Percentiles rank a stretch among this genome's conserved stretches.
These are phyloP conservation scores for Epinotia nisella DNA, from an alignment of 2,888 invertebrate species.

Conservation along the genomic window DNA sequence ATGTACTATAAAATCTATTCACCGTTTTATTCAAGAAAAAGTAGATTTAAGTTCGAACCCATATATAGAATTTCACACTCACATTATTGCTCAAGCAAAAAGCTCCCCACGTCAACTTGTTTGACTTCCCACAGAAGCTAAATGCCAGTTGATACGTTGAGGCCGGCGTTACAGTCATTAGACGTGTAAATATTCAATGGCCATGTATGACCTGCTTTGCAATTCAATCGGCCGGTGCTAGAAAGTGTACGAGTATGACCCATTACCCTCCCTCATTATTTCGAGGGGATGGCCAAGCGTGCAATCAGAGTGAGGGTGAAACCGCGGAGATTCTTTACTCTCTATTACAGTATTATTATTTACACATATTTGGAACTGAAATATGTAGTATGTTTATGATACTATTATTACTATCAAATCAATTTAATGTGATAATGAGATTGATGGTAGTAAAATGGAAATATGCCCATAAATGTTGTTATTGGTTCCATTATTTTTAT, in stretches of 20 bases:
- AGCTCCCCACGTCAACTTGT: conserved; percentile 53
- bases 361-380: not conserved
- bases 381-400: not conserved
- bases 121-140: conserved; percentile 63
- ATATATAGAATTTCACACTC: not conserved
- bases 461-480: conserved; percentile 11
- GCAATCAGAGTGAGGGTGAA: conserved; percentile 46
- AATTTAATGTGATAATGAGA: too few species aligned
- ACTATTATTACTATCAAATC: not conserved
- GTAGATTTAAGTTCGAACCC: not conserved
- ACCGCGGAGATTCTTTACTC: conserved; percentile 43
- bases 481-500: conserved; percentile 55
- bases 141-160: conserved; percentile 67
- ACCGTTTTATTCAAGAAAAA: not conserved
- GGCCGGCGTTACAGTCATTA: conserved; percentile 69
- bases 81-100: conserved; percentile 44
- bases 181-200: conserved; percentile 76
- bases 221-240: conserved; percentile 72
- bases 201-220: conserved; percentile 67
- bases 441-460: conserved; percentile 16
- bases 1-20: too few species aligned
- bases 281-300: conserved; percentile 51
- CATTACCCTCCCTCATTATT: conserved; percentile 66
- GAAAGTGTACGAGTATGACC: conserved; percentile 75
- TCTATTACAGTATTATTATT: not conserved